Conservation (phyloP, 2,888 invertebrate genomes). For the Eubasilissa splendida region DNA sequence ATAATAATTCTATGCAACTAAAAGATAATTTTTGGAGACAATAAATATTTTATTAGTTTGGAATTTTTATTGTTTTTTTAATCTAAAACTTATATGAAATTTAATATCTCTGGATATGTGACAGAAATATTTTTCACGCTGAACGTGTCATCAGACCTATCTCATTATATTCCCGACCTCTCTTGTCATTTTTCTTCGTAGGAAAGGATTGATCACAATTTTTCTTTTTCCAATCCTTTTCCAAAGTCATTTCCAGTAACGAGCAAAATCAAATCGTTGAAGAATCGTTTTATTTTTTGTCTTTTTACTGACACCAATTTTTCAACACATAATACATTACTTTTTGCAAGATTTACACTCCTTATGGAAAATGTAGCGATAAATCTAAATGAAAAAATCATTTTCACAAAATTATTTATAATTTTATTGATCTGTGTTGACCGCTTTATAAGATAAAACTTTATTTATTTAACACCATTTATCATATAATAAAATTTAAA, state of each 20-base stretch:
- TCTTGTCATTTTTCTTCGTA: constrained; percentile 28
- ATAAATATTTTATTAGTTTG: no score
- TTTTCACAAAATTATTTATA: not conserved
- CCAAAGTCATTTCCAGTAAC: constrained; percentile 23
- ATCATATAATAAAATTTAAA: no score
- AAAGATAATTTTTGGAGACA: no score
- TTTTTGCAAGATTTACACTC: not conserved
- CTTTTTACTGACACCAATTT: not conserved
- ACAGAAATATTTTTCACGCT: constrained; percentile 20
- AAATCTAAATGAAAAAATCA: not conserved
- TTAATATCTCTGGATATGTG: constrained; percentile 10
- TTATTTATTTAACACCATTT: no score
- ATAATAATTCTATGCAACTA: no score
- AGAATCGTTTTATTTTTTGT: not conserved
- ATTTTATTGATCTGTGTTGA: no score
- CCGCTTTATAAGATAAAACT: no score
- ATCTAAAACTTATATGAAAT: not conserved
- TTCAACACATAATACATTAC: not conserved
- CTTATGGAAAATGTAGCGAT: not conserved
- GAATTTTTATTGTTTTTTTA: no score
- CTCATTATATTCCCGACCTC: constrained; percentile 33
- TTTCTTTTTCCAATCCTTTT: constrained; percentile 26
- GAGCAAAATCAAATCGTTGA: constrained; percentile 12
- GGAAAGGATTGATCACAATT: constrained; percentile 27
- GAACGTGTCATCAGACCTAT: constrained; percentile 8